Conservation (phyloP, 2,888 invertebrate genomes). For the Eurytoma californica region DNA sequence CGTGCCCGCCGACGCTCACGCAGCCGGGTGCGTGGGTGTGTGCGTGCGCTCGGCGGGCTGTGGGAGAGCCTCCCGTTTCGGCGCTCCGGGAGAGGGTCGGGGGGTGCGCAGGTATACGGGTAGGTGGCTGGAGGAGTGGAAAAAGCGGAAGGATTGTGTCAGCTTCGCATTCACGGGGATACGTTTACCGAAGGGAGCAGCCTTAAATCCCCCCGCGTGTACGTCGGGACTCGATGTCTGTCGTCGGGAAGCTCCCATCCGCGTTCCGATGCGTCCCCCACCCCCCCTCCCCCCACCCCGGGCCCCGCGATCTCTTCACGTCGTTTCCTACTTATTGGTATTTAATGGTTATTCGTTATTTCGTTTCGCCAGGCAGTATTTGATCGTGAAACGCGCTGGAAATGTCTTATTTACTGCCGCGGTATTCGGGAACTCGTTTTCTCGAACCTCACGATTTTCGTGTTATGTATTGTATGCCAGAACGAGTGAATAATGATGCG, state of each 20-base stretch:
- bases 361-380: no score
- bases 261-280: background rate
- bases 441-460: no score
- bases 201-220: background rate
- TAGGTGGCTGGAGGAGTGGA: slow-evolving; percentile 50
- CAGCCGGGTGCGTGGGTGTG: background rate
- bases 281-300: no score
- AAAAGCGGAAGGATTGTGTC: slow-evolving; percentile 25
- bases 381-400: no score
- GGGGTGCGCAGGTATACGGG: slow-evolving; percentile 46
- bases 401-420: background rate
- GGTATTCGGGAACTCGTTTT: no score
- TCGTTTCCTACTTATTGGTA: no score
- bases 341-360: no score
- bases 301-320: no score
- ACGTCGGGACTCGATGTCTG: background rate
- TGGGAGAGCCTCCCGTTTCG: background rate
- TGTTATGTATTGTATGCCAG: no score
- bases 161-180: background rate
- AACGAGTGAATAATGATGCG: no score
- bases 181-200: slow-evolving; percentile 16
- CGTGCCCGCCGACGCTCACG: background rate
- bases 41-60: no score
- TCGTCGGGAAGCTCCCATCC: background rate
- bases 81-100: slow-evolving; percentile 10